Evolutionary conservation across 2,888 invertebrate species (phyloP).

Genomic region (Agriopis aurantiaria): DNA sequence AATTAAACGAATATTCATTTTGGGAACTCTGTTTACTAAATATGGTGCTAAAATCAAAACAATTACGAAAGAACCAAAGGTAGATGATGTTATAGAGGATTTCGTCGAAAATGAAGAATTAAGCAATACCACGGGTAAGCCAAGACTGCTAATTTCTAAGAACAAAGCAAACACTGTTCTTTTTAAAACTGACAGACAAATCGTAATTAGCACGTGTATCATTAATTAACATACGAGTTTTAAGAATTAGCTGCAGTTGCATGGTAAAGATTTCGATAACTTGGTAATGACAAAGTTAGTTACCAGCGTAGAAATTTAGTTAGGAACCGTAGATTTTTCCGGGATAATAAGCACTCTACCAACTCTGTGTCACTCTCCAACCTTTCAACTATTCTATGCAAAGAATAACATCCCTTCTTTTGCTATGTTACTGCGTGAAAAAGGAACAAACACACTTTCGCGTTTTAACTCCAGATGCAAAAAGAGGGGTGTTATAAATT

Average conservation of each 20-base stretch:
- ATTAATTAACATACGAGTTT: slow-evolving; percentile 42
- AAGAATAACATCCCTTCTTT: too few relatives aligned
- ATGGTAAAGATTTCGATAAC: neutral
- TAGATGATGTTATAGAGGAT: slow-evolving; percentile 45
- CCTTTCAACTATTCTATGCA: too few relatives aligned
- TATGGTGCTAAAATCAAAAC: slow-evolving; percentile 27
- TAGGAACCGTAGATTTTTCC: too few relatives aligned
- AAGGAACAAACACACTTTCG: too few relatives aligned
- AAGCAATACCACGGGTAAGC: slow-evolving; percentile 65
- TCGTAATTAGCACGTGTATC: slow-evolving; percentile 53
- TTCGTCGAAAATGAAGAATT: slow-evolving; percentile 64
- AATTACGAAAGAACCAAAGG: slow-evolving; percentile 38
- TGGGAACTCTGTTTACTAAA: slow-evolving; percentile 15
- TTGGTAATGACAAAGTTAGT: neutral
- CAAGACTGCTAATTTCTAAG: slow-evolving; percentile 73
- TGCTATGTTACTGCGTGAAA: too few relatives aligned
- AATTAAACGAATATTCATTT: slow-evolving; percentile 17
- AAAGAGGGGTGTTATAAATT: too few relatives aligned
- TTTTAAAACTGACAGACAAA: slow-evolving; percentile 47
- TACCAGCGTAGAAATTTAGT: too few relatives aligned
- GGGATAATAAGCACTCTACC: too few relatives aligned
- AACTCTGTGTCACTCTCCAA: too few relatives aligned
- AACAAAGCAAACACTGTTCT: slow-evolving; percentile 67
- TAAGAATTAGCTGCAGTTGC: slow-evolving; percentile 9
- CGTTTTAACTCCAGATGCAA: too few relatives aligned